A percentile compares a stretch with the other conserved stretches of the same genome.
phyloP scores from a whole-genome alignment of 2,888 invertebrate genomes.

The Tryphoninae sp. region DNA sequence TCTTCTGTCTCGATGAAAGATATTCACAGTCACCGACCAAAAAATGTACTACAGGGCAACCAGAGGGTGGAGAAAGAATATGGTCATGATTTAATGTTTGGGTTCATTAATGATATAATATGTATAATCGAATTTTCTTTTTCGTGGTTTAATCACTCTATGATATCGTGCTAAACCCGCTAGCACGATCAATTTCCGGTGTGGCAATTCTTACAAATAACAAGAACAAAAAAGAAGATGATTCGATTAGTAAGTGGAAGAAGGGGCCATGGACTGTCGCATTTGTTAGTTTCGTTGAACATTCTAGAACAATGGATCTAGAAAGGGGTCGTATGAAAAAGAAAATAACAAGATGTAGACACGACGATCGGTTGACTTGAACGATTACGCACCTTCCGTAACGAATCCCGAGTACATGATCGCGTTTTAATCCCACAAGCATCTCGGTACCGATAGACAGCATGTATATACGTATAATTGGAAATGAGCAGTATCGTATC shows the following conservation, averaged over 20 bases:
- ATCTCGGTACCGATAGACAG: neutral
- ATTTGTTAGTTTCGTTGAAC: no score
- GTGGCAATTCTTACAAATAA: conserved; percentile 37
- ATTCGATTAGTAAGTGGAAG: neutral
- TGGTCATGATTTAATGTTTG: conserved; percentile 25
- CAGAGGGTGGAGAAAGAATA: conserved; percentile 25
- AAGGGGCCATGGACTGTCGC: no score
- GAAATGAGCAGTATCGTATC: conserved; percentile 29
- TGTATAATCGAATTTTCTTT: conserved; percentile 44
- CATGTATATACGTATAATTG: conserved; percentile 16
- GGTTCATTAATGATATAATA: conserved; percentile 43
- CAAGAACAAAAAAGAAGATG: no score
- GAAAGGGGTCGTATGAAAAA: neutral
- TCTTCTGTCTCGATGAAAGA: no score
- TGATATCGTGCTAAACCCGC: conserved; percentile 51
- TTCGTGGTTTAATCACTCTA: conserved; percentile 25
- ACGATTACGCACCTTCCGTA: conserved; percentile 15
- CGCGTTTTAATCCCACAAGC: neutral
- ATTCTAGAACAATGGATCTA: no score
- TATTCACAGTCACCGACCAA: no score
- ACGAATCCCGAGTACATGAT: neutral
- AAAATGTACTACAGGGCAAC: neutral
- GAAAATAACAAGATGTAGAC: neutral
- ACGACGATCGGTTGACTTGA: conserved; percentile 15
- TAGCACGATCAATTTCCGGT: conserved; percentile 49